Base-by-base conservation (phyloP, 2,797 vertebrate species). In the Lagocephalus sceleratus region DNA sequence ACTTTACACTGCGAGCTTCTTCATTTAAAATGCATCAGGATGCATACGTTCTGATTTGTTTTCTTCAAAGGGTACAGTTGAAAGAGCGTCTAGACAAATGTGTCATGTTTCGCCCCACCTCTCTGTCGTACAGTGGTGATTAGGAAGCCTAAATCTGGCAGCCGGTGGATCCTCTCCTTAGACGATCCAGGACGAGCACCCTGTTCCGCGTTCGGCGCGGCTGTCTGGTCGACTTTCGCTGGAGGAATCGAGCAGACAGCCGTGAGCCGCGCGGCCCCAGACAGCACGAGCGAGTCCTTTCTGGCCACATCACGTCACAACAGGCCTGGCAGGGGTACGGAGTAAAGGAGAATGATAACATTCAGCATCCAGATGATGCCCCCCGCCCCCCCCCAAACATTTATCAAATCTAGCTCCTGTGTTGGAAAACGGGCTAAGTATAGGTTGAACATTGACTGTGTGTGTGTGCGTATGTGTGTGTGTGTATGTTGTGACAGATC, bases 271-370 rank as follows among this genome's bases (percentile, higher is more conserved):
- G 52, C 44, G 57, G 56, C 51, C 59, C 47, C 66, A 53, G 61
- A 79, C 58, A 50, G 71, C 64, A 79, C 52, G 72, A 78, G 63
- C 1, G 52, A 78, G 49, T 76, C 60, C 63, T 78, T 67, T 73
- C 65, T 61, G 57, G 69, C 55, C 48, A 41, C 71, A 74, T 75
- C 69, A 61, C 42, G 61, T 63, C 75, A 64, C 60, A 39, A 3
- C 2, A 2, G 60, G 55, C 46, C 55, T 62, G 58, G 68, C 82
- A 58, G 63, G 51, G 76, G 57, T 47, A 48, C 46, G 66, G 47
- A 56, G 48, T 49, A 69, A 68, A 32, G 43, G 67, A 62, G 63
- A 66, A 58, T 54, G 44, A 71, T 71, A 63, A 68, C 55, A 62
- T 63, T 72, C 54, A 39, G 38, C 41, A 51, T 66, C 49, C 69